A percentile compares a stretch with the other conserved stretches of the same genome.
These are phyloP conservation scores for Python bivittatus DNA, from an alignment of 2,113 vertebrate species.

Conservation along the genomic window DNA sequence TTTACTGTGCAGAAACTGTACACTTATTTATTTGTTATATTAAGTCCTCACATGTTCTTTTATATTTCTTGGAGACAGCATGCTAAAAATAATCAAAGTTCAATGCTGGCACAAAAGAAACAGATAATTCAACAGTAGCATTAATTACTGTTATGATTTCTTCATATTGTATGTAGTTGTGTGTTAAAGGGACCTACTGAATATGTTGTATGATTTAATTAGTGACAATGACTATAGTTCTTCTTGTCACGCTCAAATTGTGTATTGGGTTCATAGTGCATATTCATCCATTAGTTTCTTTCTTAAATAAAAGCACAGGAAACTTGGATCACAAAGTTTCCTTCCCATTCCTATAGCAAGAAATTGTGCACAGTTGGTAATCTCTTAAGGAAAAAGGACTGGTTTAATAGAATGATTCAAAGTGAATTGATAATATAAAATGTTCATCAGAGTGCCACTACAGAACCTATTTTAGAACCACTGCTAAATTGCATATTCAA, in stretches of 20 bases:
- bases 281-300: not conserved
- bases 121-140: not conserved
- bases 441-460: not conserved
- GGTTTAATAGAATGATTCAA: not conserved
- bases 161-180: not conserved
- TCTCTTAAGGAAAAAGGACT: not conserved
- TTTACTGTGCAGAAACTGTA: not conserved
- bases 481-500: not conserved
- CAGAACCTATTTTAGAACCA: not conserved
- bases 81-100: not conserved
- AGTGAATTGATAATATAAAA: not conserved
- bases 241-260: not conserved
- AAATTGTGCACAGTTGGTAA: not conserved
- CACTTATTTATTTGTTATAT: not conserved
- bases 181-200: not conserved
- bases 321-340: not conserved
- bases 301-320: not conserved
- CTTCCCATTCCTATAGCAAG: not conserved
- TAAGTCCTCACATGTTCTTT: not conserved
- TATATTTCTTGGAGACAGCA: not conserved
- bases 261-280: not conserved
- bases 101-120: not conserved
- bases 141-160: not conserved
- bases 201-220: not conserved
- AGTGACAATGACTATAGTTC: not conserved